These are phyloP conservation scores for Aphaenogaster ashmeadi DNA, from an alignment of 1,140 invertebrate genomes.

Conservation along the genomic window DNA sequence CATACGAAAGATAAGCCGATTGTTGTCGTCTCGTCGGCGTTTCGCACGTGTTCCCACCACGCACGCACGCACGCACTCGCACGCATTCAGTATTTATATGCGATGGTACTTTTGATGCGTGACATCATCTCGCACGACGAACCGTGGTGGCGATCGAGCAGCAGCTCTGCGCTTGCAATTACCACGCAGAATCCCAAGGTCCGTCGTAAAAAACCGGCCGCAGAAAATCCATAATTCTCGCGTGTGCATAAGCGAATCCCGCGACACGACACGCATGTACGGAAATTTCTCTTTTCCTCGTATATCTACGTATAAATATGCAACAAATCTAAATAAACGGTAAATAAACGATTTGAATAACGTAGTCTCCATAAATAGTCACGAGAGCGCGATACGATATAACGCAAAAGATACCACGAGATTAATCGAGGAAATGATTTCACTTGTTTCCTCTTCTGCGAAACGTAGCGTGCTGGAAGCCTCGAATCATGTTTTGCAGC, in stretches of 20 bases:
- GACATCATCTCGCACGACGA: slow-evolving; percentile 68
- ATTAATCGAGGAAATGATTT: slow-evolving; percentile 11
- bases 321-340: background rate
- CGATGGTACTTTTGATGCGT: slow-evolving; percentile 71
- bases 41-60: slow-evolving; percentile 64
- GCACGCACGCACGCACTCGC: slow-evolving; percentile 2
- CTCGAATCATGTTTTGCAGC: slow-evolving; percentile 2
- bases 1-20: slow-evolving; percentile 71
- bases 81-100: slow-evolving; percentile 30
- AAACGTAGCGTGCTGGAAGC: slow-evolving; percentile 2
- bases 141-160: background rate
- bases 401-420: background rate
- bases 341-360: slow-evolving; percentile 1
- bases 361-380: background rate
- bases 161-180: slow-evolving; percentile 27
- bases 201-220: slow-evolving; percentile 56
- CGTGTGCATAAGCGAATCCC: background rate
- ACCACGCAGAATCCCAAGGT: slow-evolving; percentile 54
- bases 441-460: background rate
- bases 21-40: slow-evolving; percentile 40
- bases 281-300: background rate
- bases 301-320: background rate
- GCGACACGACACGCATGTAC: background rate
- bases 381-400: background rate
- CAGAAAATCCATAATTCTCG: slow-evolving; percentile 60